These are phyloP conservation scores for Latrodectus hesperus DNA, from an alignment of 2,888 invertebrate species.

Conservation along the genomic window DNA sequence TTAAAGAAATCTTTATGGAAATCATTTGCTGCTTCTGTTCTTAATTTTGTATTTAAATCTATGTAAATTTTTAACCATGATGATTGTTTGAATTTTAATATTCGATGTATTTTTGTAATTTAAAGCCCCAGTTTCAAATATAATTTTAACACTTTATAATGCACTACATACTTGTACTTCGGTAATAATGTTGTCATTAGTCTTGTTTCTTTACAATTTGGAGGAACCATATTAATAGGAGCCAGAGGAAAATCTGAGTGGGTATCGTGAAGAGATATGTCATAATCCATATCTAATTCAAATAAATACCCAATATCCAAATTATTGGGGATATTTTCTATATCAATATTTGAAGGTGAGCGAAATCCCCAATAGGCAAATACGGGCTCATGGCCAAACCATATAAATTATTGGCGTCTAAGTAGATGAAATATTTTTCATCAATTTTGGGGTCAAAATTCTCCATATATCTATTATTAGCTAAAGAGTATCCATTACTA, in stretches of 20 bases:
- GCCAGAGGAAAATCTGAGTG: slow-evolving; percentile 70
- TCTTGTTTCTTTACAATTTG: background rate
- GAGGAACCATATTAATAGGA: slow-evolving; percentile 45
- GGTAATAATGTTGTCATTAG: slow-evolving; percentile 7
- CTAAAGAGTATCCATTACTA: slow-evolving; percentile 19
- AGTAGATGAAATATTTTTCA: slow-evolving; percentile 72
- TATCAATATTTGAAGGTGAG: background rate
- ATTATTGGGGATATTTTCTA: background rate
- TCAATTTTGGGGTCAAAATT: slow-evolving; percentile 24
- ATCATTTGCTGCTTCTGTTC: background rate
- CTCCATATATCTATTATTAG: slow-evolving; percentile 39
- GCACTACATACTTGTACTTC: slow-evolving; percentile 72
- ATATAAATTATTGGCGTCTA: slow-evolving; percentile 70
- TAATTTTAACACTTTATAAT: slow-evolving; percentile 73
- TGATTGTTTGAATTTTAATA: background rate
- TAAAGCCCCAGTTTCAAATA: background rate
- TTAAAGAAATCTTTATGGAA: background rate
- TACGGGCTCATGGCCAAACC: slow-evolving; percentile 12
- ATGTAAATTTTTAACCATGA: background rate
- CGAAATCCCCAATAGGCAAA: background rate
- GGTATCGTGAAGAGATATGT: slow-evolving; percentile 68
- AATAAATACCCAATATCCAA: slow-evolving; percentile 62
- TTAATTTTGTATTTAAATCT: background rate
- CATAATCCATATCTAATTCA: slow-evolving; percentile 71
- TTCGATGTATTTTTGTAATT: background rate